Base-by-base conservation (phyloP, 2,797 vertebrate species). In the Microtus obscurus region DNA sequence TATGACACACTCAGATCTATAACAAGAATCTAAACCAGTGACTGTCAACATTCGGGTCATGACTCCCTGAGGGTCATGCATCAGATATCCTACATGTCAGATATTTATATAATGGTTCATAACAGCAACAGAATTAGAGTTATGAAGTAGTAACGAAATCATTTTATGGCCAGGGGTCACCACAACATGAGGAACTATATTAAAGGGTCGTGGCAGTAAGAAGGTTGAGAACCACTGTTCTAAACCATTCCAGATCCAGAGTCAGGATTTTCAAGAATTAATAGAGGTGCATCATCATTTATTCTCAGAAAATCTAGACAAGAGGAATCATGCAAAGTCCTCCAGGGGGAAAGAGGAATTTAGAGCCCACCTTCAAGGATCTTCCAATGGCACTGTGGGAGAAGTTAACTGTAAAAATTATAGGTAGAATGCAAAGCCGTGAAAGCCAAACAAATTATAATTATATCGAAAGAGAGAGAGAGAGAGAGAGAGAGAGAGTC, bases 261-360 rank as follows among this genome's bases (percentile, higher is more conserved):
- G n/a, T 80, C 59, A 83, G 37, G 40, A 89, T 79, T 63, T 43
- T 37, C 11, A 82, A 79, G 53, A 79, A 76, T 1, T 92, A 43
- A 51, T 78, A 37, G 48, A 74, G 96, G 14, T 10, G 43, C 59
- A 19, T 2, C n/a, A 16, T 65, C n/a, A n/a, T 40, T 87, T 87
- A 80, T 40, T 40, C 43, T 40, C 53, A 7, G 88, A 89, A 93
- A 95, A 92, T 27, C 56, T 71, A 13, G 74, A 19, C 48, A 76
- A 40, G 45, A 96, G 53, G 14, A 83, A 78, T 12, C 63, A 51
- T 11, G 17, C 21, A 31, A 51, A 71, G 37, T 53, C 73, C 59
- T 67, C n/a, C 3, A 80, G 45, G 76, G 25, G 78, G 95, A 92
- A 90, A 95, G 71, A 78, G 67, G 56, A 89, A 80, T 63, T 48